phyloP scores from a whole-genome alignment of 2,113 vertebrate genomes.

The Phaethon lepturus region DNA sequence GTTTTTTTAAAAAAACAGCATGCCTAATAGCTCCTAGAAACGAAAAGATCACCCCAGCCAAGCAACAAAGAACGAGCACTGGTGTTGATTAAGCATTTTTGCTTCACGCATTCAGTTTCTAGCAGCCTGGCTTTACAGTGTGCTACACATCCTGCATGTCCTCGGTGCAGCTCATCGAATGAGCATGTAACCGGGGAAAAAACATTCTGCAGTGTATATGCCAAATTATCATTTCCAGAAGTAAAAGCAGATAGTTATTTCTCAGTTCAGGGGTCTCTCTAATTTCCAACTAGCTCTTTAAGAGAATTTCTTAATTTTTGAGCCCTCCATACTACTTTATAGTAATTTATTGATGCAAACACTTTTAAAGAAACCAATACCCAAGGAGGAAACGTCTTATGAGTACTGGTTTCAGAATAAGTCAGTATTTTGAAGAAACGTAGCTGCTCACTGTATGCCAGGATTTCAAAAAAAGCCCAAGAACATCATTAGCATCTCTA shows the following conservation, averaged over 20 bases:
- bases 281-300: background rate
- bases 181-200: accelerated
- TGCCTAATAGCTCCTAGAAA: background rate
- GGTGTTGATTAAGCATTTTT: background rate
- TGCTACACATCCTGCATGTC: background rate
- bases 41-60: background rate
- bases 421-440: background rate
- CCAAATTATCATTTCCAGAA: background rate
- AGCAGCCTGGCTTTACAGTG: background rate
- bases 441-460: background rate
- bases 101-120: background rate
- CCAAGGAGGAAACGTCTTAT: background rate
- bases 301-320: background rate
- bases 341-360: background rate
- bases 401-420: background rate
- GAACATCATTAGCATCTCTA: background rate
- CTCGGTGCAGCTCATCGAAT: background rate
- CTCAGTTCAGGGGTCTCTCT: background rate
- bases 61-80: background rate
- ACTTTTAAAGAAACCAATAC: background rate
- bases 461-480: background rate
- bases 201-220: background rate
- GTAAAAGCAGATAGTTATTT: background rate
- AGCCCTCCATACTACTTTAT: background rate
- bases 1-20: background rate